These are phyloP conservation scores for Drosophila saltans DNA, from an alignment of 1,140 invertebrate genomes.

Conservation along the genomic window DNA sequence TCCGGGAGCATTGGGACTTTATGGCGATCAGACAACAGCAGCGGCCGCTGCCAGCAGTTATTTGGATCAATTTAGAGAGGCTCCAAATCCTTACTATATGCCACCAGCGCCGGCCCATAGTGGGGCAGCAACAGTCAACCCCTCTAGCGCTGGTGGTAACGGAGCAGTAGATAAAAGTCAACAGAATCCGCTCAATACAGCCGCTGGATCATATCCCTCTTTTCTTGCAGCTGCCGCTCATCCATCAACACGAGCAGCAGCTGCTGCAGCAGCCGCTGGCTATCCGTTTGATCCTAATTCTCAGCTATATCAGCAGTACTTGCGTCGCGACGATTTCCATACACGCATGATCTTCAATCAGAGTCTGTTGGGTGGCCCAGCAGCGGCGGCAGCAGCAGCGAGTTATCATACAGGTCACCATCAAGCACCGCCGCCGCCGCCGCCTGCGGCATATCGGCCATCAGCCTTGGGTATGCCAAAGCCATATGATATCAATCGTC, in stretches of 20 bases:
- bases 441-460: conserved; percentile 86
- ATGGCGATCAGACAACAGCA: conserved; percentile 85
- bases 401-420: conserved; percentile 69
- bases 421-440: conserved; percentile 84
- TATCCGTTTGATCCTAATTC: conserved; percentile 87
- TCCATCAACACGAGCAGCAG: conserved; percentile 81
- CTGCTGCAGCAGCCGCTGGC: conserved; percentile 83
- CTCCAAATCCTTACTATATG: conserved; percentile 85
- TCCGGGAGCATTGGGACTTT: conserved; percentile 84
- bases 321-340: conserved; percentile 86
- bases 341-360: conserved; percentile 85
- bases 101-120: conserved; percentile 84
- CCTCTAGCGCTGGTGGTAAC: conserved; percentile 33
- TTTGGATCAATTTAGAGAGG: conserved; percentile 86
- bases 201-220: conserved; percentile 69
- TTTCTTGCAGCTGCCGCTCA: conserved; percentile 82
- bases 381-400: conserved; percentile 76
- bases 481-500: conserved; percentile 85
- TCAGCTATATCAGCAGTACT: conserved; percentile 88
- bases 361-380: conserved; percentile 84
- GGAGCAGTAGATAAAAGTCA: conserved; percentile 75
- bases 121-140: conserved; percentile 78
- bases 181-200: conserved; percentile 63
- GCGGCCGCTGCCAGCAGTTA: conserved; percentile 83
- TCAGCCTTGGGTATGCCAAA: conserved; percentile 86